phyloP scores from a whole-genome alignment of 2,888 invertebrate genomes.

The Melanophora roralis region DNA sequence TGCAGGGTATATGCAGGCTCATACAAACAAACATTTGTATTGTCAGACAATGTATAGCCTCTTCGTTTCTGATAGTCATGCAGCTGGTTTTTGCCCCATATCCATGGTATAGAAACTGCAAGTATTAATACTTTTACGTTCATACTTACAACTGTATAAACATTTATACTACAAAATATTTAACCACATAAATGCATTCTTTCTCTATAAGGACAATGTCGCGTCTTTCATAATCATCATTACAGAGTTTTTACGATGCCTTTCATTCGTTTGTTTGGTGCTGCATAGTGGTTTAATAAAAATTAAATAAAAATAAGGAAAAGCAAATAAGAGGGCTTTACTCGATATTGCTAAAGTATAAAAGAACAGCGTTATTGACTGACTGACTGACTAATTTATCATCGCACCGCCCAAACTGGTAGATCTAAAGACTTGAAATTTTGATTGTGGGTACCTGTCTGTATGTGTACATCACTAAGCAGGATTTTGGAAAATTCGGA shows the following conservation, averaged over 20 bases:
- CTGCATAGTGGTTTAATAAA: neutral
- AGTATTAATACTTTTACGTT: too few species aligned
- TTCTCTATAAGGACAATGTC: constrained; percentile 44
- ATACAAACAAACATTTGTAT: too few species aligned
- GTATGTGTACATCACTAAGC: too few species aligned
- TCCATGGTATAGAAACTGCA: neutral
- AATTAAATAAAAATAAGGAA: neutral
- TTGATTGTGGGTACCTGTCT: too few species aligned
- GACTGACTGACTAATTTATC: too few species aligned
- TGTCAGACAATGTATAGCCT: neutral
- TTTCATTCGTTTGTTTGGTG: constrained; percentile 2
- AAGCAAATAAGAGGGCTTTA: too few species aligned
- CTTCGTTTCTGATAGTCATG: constrained; percentile 8
- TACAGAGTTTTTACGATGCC: too few species aligned
- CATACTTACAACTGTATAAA: neutral
- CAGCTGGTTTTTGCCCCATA: constrained; percentile 23
- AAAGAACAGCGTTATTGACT: too few species aligned
- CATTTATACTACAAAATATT: neutral
- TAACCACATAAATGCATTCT: neutral
- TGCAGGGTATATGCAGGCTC: neutral
- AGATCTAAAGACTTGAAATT: too few species aligned
- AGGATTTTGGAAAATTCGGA: too few species aligned
- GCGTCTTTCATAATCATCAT: constrained; percentile 39
- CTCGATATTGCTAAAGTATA: too few species aligned
- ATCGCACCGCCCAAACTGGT: too few species aligned